Conservation (phyloP, 2,888 invertebrate genomes). For the Lydus trimaculatus region DNA sequence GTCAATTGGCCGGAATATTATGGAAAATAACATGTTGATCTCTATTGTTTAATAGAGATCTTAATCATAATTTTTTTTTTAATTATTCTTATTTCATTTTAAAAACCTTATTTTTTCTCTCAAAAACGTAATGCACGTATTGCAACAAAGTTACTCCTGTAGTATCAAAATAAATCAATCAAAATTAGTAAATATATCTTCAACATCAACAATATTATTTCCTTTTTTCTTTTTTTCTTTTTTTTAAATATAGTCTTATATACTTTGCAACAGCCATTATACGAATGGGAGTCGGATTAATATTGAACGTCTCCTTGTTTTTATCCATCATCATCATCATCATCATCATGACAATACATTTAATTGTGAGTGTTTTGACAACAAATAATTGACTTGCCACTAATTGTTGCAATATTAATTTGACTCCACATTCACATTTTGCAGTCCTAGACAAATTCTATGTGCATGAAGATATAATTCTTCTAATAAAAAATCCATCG, state of each 20-base stretch:
- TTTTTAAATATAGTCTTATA: slow-evolving; percentile 51
- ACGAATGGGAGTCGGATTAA: slow-evolving; percentile 55
- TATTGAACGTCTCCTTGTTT: slow-evolving; percentile 43
- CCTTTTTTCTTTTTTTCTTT: neutral
- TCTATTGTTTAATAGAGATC: neutral
- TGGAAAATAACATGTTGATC: slow-evolving; percentile 23
- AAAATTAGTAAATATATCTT: slow-evolving; percentile 55
- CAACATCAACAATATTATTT: slow-evolving; percentile 54
- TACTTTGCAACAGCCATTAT: slow-evolving; percentile 60
- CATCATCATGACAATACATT: neutral
- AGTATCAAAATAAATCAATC: slow-evolving; percentile 56
- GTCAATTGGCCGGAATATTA: slow-evolving; percentile 27
- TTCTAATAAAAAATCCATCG: slow-evolving; percentile 49
- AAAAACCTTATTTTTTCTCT: slow-evolving; percentile 16
- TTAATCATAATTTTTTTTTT: neutral
- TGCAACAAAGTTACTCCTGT: slow-evolving; percentile 49
- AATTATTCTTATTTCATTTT: slow-evolving; percentile 20
- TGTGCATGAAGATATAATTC: slow-evolving; percentile 58
- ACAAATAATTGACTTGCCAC: slow-evolving; percentile 51
- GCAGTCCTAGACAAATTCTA: slow-evolving; percentile 60
- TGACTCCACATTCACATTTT: slow-evolving; percentile 54
- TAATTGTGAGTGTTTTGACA: too few species aligned
- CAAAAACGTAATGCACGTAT: slow-evolving; percentile 37
- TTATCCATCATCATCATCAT: slow-evolving; percentile 22
- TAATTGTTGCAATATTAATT: slow-evolving; percentile 48